Evolutionary conservation across 2,888 invertebrate genomes (phyloP).

Genomic region (Resseliella maxima): DNA sequence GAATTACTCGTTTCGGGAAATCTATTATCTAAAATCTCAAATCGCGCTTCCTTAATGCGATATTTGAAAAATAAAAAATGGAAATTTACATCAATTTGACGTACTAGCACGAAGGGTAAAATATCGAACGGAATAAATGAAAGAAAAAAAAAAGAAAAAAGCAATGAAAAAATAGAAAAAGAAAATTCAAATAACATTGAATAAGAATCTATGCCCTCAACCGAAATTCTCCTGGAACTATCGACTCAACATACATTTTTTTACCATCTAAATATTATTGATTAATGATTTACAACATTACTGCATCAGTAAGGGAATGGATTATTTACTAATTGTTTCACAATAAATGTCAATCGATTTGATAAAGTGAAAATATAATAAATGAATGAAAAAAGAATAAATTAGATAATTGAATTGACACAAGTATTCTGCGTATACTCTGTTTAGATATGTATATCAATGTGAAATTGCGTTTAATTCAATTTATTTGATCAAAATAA

Average conservation of each 20-base stretch:
- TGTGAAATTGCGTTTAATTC: too few relatives aligned
- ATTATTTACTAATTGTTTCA: constrained; percentile 30
- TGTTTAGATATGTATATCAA: too few relatives aligned
- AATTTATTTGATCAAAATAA: too few relatives aligned
- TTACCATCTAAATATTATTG: background rate
- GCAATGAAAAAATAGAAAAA: too few relatives aligned
- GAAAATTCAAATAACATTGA: too few relatives aligned
- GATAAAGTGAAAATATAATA: background rate
- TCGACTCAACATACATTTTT: too few relatives aligned
- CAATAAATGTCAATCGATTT: background rate
- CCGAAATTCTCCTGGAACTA: too few relatives aligned
- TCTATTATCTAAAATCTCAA: background rate
- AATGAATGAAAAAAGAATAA: background rate
- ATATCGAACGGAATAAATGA: too few relatives aligned
- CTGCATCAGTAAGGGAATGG: background rate
- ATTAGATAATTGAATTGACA: background rate
- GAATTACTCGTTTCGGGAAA: background rate
- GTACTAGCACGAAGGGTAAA: too few relatives aligned
- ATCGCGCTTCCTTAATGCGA: background rate
- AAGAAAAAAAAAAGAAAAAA: too few relatives aligned
- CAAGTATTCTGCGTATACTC: too few relatives aligned
- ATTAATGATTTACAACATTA: background rate
- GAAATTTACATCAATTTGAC: background rate
- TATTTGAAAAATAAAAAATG: background rate
- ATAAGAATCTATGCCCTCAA: too few relatives aligned